These are phyloP conservation scores for Caenorhabditis remanei DNA, from an alignment of 1,140 invertebrate species.

Conservation along the genomic window DNA sequence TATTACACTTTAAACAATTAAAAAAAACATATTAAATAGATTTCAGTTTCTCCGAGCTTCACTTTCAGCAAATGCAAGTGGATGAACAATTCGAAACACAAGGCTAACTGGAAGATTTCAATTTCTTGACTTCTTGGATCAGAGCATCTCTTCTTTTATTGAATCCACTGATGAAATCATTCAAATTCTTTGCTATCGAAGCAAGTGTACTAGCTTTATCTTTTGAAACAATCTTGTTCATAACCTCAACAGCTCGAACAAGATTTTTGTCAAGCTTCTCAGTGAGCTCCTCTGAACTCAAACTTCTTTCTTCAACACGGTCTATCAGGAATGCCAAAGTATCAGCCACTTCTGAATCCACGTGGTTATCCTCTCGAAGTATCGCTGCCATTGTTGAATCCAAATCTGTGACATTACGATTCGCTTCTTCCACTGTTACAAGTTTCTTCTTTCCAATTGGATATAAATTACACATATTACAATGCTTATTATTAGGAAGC, in stretches of 20 bases:
- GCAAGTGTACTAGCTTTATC: neutral
- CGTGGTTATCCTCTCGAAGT: slow-evolving; percentile 1
- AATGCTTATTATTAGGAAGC: slow-evolving; percentile 69
- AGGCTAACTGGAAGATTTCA: neutral
- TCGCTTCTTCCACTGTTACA: neutral
- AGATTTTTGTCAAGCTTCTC: slow-evolving; percentile 27
- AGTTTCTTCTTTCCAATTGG: slow-evolving; percentile 36
- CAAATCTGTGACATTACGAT: neutral
- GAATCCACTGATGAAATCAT: slow-evolving; percentile 11
- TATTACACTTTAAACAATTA: no score
- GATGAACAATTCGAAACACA: no score
- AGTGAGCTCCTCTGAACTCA: neutral
- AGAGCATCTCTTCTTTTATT: slow-evolving; percentile 29
- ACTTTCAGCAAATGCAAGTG: no score
- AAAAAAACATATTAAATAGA: no score
- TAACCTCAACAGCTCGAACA: neutral
- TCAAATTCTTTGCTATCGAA: slow-evolving; percentile 22
- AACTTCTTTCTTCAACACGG: slow-evolving; percentile 3
- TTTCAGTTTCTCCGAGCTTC: no score
- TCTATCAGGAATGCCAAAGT: slow-evolving; percentile 15
- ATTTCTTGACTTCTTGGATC: neutral
- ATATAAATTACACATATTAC: slow-evolving; percentile 68
- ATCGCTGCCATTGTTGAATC: slow-evolving; percentile 22
- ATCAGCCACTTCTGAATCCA: slow-evolving; percentile 22
- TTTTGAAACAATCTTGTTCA: neutral